Evolutionary conservation across 23 tunicate genomes (phyloP).

Genomic region (Trididemnum nubilum): DNA sequence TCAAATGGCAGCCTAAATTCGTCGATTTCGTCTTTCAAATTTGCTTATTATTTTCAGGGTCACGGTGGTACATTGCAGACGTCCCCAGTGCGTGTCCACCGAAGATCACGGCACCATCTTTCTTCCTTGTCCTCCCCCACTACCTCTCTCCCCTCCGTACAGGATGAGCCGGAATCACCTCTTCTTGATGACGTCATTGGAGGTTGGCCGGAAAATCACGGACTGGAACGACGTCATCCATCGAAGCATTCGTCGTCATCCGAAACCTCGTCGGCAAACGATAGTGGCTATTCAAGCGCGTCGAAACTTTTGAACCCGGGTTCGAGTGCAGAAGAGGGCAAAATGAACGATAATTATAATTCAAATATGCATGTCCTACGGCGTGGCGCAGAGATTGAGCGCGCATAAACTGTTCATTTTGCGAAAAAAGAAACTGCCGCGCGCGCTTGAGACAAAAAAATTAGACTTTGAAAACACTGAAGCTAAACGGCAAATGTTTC

Average conservation of each 20-base stretch:
- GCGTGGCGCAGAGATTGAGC: conserved; percentile 18
- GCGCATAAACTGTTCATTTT: conserved; percentile 3
- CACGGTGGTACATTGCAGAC: not conserved
- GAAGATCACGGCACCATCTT: not conserved
- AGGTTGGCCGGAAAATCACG: not conserved
- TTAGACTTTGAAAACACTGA: no score
- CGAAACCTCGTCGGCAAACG: conserved; percentile 13
- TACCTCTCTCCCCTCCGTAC: conserved; percentile 10
- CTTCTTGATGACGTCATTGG: not conserved
- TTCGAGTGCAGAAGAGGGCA: not conserved
- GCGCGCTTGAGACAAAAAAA: no score
- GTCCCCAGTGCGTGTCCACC: conserved; percentile 8
- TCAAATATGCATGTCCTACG: not conserved
- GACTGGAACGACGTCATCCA: not conserved
- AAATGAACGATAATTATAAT: not conserved
- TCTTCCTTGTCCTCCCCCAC: conserved; percentile 1
- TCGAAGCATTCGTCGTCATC: conserved; percentile 29
- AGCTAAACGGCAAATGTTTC: no score
- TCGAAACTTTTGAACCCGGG: conserved; percentile 13
- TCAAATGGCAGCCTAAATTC: no score
- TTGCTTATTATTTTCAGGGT: conserved; percentile 10
- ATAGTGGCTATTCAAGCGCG: conserved; percentile 29
- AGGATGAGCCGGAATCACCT: conserved; percentile 24
- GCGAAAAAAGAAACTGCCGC: no score
- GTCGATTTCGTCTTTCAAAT: no score